Evolutionary conservation across 2,113 vertebrate genomes (phyloP), one percentile per base, ranked within the genome.

Genomic region (Helogale parvula): DNA sequence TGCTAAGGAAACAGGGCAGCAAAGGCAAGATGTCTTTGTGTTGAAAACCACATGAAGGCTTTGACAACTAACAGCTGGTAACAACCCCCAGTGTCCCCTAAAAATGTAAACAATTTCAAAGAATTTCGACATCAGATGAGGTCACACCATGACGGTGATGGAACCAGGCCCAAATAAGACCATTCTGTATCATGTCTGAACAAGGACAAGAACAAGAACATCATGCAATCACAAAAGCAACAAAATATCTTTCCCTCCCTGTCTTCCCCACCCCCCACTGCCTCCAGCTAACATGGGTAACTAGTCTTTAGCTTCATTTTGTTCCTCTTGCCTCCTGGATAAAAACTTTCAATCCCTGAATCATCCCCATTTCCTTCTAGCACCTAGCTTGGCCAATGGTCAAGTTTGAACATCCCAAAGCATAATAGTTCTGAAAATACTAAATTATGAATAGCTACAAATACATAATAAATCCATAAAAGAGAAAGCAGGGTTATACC

Each of bases 121-220:
- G 41, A 92, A 87, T 76, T 95, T 94, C 87, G 87, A 74, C 74
- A 84, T 90, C 47, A 41, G 35, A 88, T 74, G 63, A 90, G 29
- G 74, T 90, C 41, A 90, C 12, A 47, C 13, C 72, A 63, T 29
- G 60, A 52, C 21, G 10, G 0, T 31, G 33, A 91, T 85, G 41
- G 72, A 81, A 63, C 25, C 11, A 69, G 17, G 41, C 31, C 29
- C 15, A 71, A 35, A 54, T 29, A 92, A 80, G 60, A 84, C 16
- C 35, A 45, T 65, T 74, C 54, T 88, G 17, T 50, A 90, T 83
- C 45, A 63, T 16, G 11, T 45, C 21, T 76, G 63, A 90, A 54
- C 12, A 68, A 0, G 72, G 88, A 85, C n/a, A 35, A 41, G 63
- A 92, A 9, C 35, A 93, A 90, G 47, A 60, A 76, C 19, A 33